A percentile compares a stretch with the other conserved stretches of the same genome.
These are phyloP conservation scores for Melitaea cinxia DNA, from an alignment of 1,140 invertebrate species.

Conservation along the genomic window DNA sequence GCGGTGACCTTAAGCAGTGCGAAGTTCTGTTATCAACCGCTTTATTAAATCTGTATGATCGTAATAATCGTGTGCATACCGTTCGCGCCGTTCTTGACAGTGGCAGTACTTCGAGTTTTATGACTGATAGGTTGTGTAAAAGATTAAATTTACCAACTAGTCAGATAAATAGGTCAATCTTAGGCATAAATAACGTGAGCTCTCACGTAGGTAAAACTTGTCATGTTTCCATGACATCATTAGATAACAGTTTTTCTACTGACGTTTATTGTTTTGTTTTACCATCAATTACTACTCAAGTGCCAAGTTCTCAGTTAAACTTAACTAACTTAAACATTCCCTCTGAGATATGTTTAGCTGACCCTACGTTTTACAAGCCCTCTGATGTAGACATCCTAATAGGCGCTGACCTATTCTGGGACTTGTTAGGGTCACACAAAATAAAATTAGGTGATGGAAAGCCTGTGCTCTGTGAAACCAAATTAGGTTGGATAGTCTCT, in stretches of 20 bases:
- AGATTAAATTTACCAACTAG: constrained; percentile 24
- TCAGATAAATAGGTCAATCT: constrained; percentile 29
- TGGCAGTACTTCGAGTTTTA: constrained; percentile 28
- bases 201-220: constrained; percentile 33
- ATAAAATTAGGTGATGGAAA: constrained; percentile 40
- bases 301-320: constrained; percentile 30
- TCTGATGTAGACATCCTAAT: constrained; percentile 36
- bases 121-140: constrained; percentile 30
- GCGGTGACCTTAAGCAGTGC: no score
- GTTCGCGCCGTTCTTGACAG: constrained; percentile 23
- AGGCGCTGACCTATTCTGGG: constrained; percentile 46
- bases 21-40: constrained; percentile 39
- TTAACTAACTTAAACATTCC: constrained; percentile 39
- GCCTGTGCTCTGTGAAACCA: constrained; percentile 36
- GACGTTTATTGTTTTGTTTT: constrained; percentile 42
- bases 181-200: constrained; percentile 8
- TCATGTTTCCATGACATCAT: constrained; percentile 34
- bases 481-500: constrained; percentile 44
- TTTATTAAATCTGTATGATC: constrained; percentile 32
- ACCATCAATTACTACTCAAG: constrained; percentile 30
- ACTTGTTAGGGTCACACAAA: constrained; percentile 29
- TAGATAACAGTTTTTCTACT: constrained; percentile 29
- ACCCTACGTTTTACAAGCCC: constrained; percentile 47
- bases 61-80: constrained; percentile 25
- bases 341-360: constrained; percentile 40